These are phyloP conservation scores for Nymphalis io DNA, from an alignment of 1,140 invertebrate species.

Conservation along the genomic window DNA sequence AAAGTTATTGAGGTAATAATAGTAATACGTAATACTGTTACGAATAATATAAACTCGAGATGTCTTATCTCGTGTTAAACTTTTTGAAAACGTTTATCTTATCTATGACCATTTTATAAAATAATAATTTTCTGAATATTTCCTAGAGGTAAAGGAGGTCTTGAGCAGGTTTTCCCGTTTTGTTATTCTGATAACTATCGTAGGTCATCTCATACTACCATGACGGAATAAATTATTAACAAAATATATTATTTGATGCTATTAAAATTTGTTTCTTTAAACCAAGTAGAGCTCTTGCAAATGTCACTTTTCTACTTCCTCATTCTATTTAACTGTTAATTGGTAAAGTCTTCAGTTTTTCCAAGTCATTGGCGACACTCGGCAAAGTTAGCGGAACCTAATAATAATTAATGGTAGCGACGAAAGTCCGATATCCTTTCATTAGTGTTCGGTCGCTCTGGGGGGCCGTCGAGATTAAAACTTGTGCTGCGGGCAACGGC, in stretches of 20 bases:
- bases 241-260: background rate
- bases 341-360: conserved; percentile 60
- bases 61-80: background rate
- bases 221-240: background rate
- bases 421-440: conserved; percentile 77
- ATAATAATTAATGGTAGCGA: conserved; percentile 77
- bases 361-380: conserved; percentile 65
- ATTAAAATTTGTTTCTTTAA: background rate
- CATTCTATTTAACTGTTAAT: conserved; percentile 49
- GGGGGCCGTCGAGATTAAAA: conserved; percentile 72
- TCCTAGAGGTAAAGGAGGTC: too few relatives aligned
- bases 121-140: background rate
- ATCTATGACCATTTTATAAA: background rate
- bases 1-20: conserved; percentile 34
- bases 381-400: conserved; percentile 64
- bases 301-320: conserved; percentile 9
- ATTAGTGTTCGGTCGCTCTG: conserved; percentile 65
- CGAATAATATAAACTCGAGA: background rate
- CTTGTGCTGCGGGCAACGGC: conserved; percentile 59
- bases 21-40: background rate
- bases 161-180: background rate
- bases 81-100: too few relatives aligned
- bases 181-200: background rate
- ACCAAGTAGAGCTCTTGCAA: background rate
- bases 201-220: background rate